Base-by-base conservation (phyloP, 2,888 invertebrate species). In the Agrotis segetum region DNA sequence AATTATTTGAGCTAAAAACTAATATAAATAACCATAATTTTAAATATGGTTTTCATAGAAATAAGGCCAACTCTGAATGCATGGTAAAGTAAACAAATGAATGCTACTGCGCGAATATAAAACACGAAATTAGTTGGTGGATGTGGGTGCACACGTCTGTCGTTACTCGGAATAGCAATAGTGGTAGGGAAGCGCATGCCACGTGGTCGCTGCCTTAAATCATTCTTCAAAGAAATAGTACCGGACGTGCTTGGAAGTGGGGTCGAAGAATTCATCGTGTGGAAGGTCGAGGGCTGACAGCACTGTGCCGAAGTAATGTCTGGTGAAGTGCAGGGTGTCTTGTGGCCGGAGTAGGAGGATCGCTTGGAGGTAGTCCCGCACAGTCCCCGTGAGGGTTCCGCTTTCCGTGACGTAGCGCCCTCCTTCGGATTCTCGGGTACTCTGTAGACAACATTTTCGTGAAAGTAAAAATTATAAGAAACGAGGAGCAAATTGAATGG, bases 351-450 rank as follows among this genome's bases (percentile, higher is more conserved):
- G 91, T 49, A 97, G 87, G 50, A 97, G 91, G 67, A 97, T 91
- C 0, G 96, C 94, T 85, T 97, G 96, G 17, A 97, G 93, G 82
- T 97, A 97, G 88, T 97, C 97, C 0, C 96, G 94, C 16, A 97
- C 92, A 19, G 97, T 90, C 46, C 95, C 92, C 40, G 96, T 96
- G 49, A 97, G 90, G 76, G 97, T 96, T 0, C 97, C 96, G 80
- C 96, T 97, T 82, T 97, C 97, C 2, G 92, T 90, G 65, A 97
- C 88, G 89, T 97, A 97, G n/a, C 96, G 95, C 61, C 94, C 96
- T 67, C 96, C 96, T 87, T 96, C 95, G 40, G 96, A 93, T 21
- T 95, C 90, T 44, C 95, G 92, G 34, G 90, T 88, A 55, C 94
- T 93, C 96, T 97, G 88, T 56, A 71, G 60, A 81, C 50, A 70